Base-by-base conservation (phyloP, 2,888 invertebrate genomes). In the Tortrix viridana region DNA sequence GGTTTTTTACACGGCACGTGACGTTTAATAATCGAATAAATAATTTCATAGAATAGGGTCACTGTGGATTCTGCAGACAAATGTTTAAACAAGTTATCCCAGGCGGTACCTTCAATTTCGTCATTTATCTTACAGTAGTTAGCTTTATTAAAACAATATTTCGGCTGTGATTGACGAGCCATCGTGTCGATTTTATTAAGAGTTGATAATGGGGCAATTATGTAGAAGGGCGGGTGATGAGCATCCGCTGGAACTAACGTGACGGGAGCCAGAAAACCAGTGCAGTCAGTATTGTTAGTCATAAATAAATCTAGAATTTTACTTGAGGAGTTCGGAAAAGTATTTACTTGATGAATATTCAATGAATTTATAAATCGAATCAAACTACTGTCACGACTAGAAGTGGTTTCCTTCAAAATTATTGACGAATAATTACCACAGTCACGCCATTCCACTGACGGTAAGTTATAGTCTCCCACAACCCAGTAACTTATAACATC, bases 231-330 rank as follows among this genome's bases (percentile, higher is more conserved):
- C 5, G 50, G 50, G 26, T 50, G 50, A 37, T 50, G 37, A 19
- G 19, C 32, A 18, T 50, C 50, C 2, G 19, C 9, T 18, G 50
- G 50, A 7, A 50, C 50, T 9, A 50, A 23, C 3, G 50, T 3
- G 2, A 50, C 23, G 12, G 50, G 37, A 19, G 50, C 50, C 4
- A 26, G 37, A 16, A 19, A 18, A n/a, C 50, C 1, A 3, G 19
- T n/a, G 19, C 37, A 37, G 1, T 37, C 50, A 19, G 12, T 4
- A 18, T 16, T 41, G 16, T 53, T 16, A 2, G 52, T 22, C 4
- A 53, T 20, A 16, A 53, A 53, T 20, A 41, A 22, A 22, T 53
- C 41, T n/a, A 52, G n/a, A 2, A 52, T 52, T 52, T 52, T 52
- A 5, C 20, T n/a, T 2, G 14, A 16, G 3, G 50, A 12, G n/a